These are phyloP conservation scores for Magallana nippona DNA, from an alignment of 2,888 invertebrate species.

Conservation along the genomic window DNA sequence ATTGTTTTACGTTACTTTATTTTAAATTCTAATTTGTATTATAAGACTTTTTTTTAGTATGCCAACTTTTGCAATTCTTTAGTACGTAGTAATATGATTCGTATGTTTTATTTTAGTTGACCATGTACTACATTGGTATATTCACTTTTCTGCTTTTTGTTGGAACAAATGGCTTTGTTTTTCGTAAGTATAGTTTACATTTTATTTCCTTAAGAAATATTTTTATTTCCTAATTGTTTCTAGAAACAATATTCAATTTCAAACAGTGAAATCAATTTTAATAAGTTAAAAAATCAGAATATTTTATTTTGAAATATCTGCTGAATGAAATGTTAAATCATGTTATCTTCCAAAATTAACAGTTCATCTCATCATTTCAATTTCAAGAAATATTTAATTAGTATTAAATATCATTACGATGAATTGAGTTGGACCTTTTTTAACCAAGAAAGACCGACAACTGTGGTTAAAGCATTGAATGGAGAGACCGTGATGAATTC, in stretches of 20 bases:
- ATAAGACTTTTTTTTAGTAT: too few relatives aligned
- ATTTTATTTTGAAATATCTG: neutral
- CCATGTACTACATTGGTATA: conserved; percentile 2
- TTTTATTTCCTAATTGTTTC: neutral
- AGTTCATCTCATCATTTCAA: too few relatives aligned
- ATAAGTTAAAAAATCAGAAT: neutral
- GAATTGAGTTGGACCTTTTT: neutral
- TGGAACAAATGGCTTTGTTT: neutral
- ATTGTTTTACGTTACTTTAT: too few relatives aligned
- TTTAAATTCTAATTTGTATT: too few relatives aligned
- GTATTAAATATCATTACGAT: too few relatives aligned
- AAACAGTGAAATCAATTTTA: neutral
- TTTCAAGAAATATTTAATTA: too few relatives aligned
- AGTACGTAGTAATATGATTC: neutral
- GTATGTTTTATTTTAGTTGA: neutral
- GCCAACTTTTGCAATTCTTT: too few relatives aligned
- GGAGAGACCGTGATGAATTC: conserved; percentile 4
- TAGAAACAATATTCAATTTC: too few relatives aligned
- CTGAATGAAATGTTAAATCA: neutral
- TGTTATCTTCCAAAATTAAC: neutral
- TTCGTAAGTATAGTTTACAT: conserved; percentile 2
- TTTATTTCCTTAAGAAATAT: neutral
- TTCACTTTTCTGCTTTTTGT: conserved; percentile 9
- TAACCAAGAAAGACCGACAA: neutral
- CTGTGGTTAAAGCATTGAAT: neutral